Conservation (phyloP, 2,797 vertebrate genomes). For the Tokudaia tokunoshimensis region DNA sequence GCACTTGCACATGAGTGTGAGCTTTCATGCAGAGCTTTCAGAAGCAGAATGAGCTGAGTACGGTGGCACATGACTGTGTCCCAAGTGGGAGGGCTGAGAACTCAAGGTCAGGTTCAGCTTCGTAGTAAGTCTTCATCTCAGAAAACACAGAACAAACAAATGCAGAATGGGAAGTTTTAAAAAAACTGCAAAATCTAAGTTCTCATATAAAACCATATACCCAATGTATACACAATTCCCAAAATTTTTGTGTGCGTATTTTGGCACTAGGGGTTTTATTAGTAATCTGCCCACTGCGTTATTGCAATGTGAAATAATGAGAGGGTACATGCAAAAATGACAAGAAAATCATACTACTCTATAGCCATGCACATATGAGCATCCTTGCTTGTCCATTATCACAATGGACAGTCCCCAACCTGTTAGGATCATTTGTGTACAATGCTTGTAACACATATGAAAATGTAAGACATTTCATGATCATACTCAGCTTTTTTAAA, state of each 20-base stretch:
- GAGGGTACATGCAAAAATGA: not conserved
- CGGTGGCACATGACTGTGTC: not conserved
- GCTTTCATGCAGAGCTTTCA: not conserved
- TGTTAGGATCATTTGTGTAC: not conserved
- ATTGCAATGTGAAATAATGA: not conserved
- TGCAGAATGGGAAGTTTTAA: not conserved
- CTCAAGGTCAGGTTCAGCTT: not conserved
- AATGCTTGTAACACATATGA: not conserved
- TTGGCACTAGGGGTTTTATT: not conserved
- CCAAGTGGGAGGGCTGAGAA: not conserved
- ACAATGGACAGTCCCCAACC: not conserved
- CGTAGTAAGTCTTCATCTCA: not conserved
- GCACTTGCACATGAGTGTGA: not conserved
- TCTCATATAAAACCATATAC: not conserved
- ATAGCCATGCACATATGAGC: not conserved
- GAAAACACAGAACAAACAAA: not conserved
- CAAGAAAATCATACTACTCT: not conserved
- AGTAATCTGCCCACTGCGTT: not conserved
- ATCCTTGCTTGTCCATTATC: not conserved
- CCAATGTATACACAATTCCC: not conserved
- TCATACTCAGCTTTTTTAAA: not conserved
- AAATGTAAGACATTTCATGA: constrained; percentile 1
- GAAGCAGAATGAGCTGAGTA: not conserved
- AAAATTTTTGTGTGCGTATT: not conserved
- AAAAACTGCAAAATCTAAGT: not conserved